Evolutionary conservation across 2,113 vertebrate species (phyloP).

Genomic region (Pleuronectes platessa): DNA sequence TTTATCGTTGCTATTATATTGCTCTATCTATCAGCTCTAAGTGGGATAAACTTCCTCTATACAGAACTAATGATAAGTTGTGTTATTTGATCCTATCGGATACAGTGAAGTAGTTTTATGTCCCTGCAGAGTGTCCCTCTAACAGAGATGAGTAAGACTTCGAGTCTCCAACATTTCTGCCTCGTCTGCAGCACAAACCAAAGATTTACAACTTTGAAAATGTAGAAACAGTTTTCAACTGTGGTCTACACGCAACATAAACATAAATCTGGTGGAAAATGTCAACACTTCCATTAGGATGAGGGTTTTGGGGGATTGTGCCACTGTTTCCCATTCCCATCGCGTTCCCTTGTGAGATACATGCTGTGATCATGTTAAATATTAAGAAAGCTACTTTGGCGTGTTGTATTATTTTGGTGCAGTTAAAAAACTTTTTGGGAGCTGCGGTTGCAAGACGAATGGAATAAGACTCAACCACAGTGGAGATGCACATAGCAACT

Average conservation of each 20-base stretch:
- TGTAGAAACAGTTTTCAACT: slow-evolving; percentile 22
- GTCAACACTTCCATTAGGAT: slow-evolving; percentile 39
- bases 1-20: slow-evolving; percentile 34
- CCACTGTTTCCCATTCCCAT: slow-evolving; percentile 27
- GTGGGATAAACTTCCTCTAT: slow-evolving; percentile 6
- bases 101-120: not conserved
- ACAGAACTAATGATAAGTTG: slow-evolving; percentile 7
- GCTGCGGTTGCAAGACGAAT: not conserved
- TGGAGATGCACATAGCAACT: not conserved
- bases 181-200: slow-evolving; percentile 11
- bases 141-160: not conserved
- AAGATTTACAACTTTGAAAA: slow-evolving; percentile 50
- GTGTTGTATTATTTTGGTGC: slow-evolving; percentile 15
- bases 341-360: slow-evolving; percentile 12
- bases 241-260: slow-evolving; percentile 31
- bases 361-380: slow-evolving; percentile 27
- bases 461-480: not conserved
- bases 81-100: slow-evolving; percentile 33
- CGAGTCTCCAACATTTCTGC: not conserved
- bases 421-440: not conserved
- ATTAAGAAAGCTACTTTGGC: not conserved
- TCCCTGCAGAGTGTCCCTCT: slow-evolving; percentile 6
- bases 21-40: slow-evolving; percentile 36
- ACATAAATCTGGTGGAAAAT: slow-evolving; percentile 26
- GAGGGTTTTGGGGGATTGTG: slow-evolving; percentile 25